phyloP scores from a whole-genome alignment of 2,113 vertebrate species.

The Rhabdomys dilectus region DNA sequence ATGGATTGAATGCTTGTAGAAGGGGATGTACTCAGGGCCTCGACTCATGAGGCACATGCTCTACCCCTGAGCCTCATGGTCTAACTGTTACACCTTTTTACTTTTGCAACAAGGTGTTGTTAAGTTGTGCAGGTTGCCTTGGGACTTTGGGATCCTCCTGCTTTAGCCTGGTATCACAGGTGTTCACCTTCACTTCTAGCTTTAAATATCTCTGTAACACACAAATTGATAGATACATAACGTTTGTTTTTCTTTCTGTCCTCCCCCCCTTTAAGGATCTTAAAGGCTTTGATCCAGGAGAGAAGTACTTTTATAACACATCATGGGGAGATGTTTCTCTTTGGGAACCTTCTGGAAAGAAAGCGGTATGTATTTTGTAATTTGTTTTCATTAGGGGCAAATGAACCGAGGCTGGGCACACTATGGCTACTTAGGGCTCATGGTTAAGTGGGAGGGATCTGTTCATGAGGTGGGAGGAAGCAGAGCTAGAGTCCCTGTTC shows the following conservation, averaged over 20 bases:
- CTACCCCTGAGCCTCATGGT: background rate
- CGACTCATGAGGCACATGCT: background rate
- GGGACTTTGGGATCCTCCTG: background rate
- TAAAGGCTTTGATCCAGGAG: slow-evolving; percentile 89
- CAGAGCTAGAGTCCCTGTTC: background rate
- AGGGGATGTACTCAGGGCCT: no score
- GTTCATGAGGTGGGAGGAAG: background rate
- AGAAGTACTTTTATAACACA: slow-evolving; percentile 89
- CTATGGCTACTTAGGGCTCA: background rate
- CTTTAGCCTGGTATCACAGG: background rate
- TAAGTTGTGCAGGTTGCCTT: background rate
- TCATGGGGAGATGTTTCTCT: slow-evolving; percentile 90
- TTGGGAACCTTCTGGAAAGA: slow-evolving; percentile 88
- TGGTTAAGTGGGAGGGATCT: background rate
- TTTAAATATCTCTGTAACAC: slow-evolving; percentile 5
- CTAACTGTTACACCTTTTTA: background rate
- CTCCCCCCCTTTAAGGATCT: slow-evolving; percentile 85
- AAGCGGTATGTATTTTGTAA: slow-evolving; percentile 86
- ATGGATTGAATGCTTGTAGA: background rate
- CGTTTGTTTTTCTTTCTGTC: slow-evolving; percentile 45
- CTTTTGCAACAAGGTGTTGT: background rate
- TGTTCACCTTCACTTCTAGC: background rate
- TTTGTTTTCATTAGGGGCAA: background rate
- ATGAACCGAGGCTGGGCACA: background rate
- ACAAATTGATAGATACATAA: slow-evolving; percentile 41